These are phyloP conservation scores for Drosophila punjabiensis DNA, from an alignment of 1,140 invertebrate genomes.

Conservation along the genomic window DNA sequence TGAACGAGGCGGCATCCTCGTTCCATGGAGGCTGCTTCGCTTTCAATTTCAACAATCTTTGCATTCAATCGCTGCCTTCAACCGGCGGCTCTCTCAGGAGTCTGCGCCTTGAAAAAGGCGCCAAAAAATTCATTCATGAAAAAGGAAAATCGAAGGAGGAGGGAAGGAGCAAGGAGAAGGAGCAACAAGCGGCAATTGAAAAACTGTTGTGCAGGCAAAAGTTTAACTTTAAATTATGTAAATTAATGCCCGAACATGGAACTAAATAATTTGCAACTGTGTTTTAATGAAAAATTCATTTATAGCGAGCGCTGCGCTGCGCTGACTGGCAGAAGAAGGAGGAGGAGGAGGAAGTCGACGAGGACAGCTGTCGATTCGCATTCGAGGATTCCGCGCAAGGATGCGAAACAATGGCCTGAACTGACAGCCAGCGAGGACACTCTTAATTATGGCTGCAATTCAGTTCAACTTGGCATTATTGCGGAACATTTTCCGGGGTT, in stretches of 20 bases:
- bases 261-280: slow-evolving; percentile 83
- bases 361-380: slow-evolving; percentile 64
- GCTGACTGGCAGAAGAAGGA: not conserved
- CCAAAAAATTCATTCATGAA: slow-evolving; percentile 79
- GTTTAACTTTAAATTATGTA: slow-evolving; percentile 81
- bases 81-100: slow-evolving; percentile 29
- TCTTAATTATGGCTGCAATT: slow-evolving; percentile 73
- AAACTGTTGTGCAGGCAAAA: slow-evolving; percentile 48
- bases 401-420: slow-evolving; percentile 38
- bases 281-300: slow-evolving; percentile 81
- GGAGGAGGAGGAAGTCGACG: slow-evolving; percentile 3
- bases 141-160: slow-evolving; percentile 21
- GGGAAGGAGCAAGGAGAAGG: not conserved
- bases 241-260: slow-evolving; percentile 78
- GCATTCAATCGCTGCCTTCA: slow-evolving; percentile 27
- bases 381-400: slow-evolving; percentile 7
- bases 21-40: slow-evolving; percentile 7
- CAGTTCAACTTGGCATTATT: slow-evolving; percentile 20
- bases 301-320: slow-evolving; percentile 26
- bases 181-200: slow-evolving; percentile 74
- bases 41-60: slow-evolving; percentile 35
- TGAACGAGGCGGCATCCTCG: slow-evolving; percentile 39
- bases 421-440: slow-evolving; percentile 70
- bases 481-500: slow-evolving; percentile 3
- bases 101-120: slow-evolving; percentile 52